Evolutionary conservation across 2,113 vertebrate genomes (phyloP), one percentile per base, ranked within the genome.

Genomic region (Malaclemys terrapin): DNA sequence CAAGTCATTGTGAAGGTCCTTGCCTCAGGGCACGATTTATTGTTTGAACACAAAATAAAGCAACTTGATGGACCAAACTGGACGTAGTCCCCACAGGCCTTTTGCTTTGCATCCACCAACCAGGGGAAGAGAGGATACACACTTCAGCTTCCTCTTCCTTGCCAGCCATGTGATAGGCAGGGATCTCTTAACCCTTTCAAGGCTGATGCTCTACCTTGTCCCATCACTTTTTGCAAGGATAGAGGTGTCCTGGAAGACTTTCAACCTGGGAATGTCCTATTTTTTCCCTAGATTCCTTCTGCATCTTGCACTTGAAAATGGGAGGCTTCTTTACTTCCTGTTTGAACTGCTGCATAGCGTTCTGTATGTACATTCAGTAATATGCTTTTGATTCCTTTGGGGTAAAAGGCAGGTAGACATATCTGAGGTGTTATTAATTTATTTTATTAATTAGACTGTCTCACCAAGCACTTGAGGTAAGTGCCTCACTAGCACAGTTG

Each of bases 1-100:
- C 8, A 27, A 82, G 84, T 75, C 72, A 75, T 29, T 86, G 53
- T 45, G 20, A 38, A 45, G 50, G 7, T 38, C 52, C 35, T 72
- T 54, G 22, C 25, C 19, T 95, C 93, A 88, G 69, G 54, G 50
- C 56, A 89, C 72, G 62, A 14, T 47, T 89, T 89, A 7, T 52
- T 62, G 59, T 90, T 38, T 42, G 54, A 93, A 91, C 92, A 91
- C 82, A 50, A 80, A 91, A 72, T 5, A 69, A 3, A 86, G 4
- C 62, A 53, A 42, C 80, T 92, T 10, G 53, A 81, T 89, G 94
- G 84, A 89, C 56, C 49, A 35, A 0, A 50, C 57, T 75, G 85
- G 79, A 75, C 92, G 93, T 89, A 93, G 90, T 91, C 90, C 87
- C 65, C 78, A 20, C 83, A 80, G 95, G 85, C 91, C 90, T 69